Base-by-base conservation (phyloP, 2,888 invertebrate genomes). In the Peribatodes rhomboidaria region DNA sequence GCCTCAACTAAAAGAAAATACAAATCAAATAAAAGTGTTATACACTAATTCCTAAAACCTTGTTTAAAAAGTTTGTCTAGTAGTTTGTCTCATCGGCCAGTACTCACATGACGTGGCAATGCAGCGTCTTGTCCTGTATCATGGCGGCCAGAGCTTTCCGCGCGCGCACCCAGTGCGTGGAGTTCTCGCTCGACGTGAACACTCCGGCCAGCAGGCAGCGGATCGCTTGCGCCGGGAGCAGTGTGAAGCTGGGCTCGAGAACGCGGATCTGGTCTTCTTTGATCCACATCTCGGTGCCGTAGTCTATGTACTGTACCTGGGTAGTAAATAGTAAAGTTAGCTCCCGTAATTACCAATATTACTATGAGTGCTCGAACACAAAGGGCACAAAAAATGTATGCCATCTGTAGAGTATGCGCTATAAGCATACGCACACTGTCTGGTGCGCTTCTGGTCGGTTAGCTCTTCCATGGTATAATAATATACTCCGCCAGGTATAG, bases 241-340 rank as follows among this genome's bases (percentile, higher is more conserved):
- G 58, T 79, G 89, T 84, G 74, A 94, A 94, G 2, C 93, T 92
- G 8, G 89, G 83, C 65, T 95, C 94, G 35, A 96, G 89, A 11
- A 84, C 82, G 70, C 94, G 95, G 7, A 96, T 88, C 68, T 93
- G 89, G 64, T 82, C 83, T 49, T 89, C 88, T 49, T 89, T 85
- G 39, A 96, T 94, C 70, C 89, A 90, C 1, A 94, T 86, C 9
- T 86, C 86, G 73, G 96, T 96, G 70, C 96, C 96, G 86, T 95
- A 96, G 90, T 96, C 96, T 10, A 96, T 88, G 81, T 95, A 96
- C 68, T 93, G 88, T n/a, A 96, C 94, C 93, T 93, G 76, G 0
- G 27, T 11, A 10, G 16, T 47, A 16, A 9, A 6, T 16, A 33
- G 4, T n/a, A 9, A 0, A 13, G n/a, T n/a, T n/a, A n/a, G n/a